Base-by-base conservation (phyloP, 2,113 vertebrate species). In the Erinaceus europaeus region DNA sequence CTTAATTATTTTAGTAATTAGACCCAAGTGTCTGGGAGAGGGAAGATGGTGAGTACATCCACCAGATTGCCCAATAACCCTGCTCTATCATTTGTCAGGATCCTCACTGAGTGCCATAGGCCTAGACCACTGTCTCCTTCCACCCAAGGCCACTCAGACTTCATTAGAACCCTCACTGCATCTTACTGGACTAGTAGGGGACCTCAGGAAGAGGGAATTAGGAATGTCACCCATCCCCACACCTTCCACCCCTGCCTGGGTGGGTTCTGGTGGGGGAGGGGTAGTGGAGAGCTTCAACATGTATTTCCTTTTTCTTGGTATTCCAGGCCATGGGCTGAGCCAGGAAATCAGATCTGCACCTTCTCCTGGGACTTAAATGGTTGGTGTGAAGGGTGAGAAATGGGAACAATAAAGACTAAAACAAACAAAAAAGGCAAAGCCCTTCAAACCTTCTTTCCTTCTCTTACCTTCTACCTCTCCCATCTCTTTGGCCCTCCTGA, bases 1-100 rank as follows among this genome's bases (percentile, higher is more conserved):
- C 25, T 74, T 46, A 55, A 57, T 84, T 71, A 55, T 84, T 81
- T 86, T 21, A 17, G n/a, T 42, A 46, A 75, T 74, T 87, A 87
- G 62, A n/a, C 62, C 78, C 88, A 20, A 75, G 72, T 15, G 53
- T 25, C 75, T 48, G 42, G 32, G 10, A 38, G 6, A 17, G 50
- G 57, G 34, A 74, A 50, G 42, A 57, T 40, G 25, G 44, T 9
- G 3, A 32, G 40, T 42, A 21, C 9, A 3, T 48, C 52, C 32
- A 32, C 62, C 44, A 71, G 42, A 44, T 42, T 65, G 32, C 21
- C 57, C 40, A 57, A 44, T 14, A 62, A 8, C 9, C 64, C 1
- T 5, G 55, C 6, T 36, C 18, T 67, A 29, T 32, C 46, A 14
- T 9, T 44, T 46, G 61, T 61, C n/a, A 44, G 36, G 59, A 40